Percentiles rank a stretch among this genome's conserved stretches.
These are phyloP conservation scores for Myiotriccus ornatus DNA, from an alignment of 2,797 vertebrate species.

Conservation along the genomic window DNA sequence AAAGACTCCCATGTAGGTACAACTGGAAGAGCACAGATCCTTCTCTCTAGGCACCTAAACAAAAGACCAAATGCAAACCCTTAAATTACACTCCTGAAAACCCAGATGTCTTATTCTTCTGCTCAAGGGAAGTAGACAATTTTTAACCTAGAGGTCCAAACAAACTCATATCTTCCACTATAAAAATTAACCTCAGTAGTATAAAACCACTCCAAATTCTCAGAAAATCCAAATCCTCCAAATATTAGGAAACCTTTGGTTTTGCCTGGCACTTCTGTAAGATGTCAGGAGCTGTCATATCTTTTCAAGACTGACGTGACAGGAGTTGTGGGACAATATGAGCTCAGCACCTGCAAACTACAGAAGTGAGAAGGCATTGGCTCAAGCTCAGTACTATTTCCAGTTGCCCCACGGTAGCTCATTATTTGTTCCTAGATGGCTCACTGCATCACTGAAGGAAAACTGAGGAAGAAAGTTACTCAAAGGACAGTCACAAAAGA, in stretches of 20 bases:
- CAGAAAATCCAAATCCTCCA: not conserved
- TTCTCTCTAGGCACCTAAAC: not conserved
- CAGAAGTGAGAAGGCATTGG: not conserved
- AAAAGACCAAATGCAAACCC: not conserved
- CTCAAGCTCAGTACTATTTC: not conserved
- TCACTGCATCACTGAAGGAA: not conserved
- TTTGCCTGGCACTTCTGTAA: not conserved
- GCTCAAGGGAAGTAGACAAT: not conserved
- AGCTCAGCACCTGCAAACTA: not conserved
- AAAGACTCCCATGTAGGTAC: fast-evolving
- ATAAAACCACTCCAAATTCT: not conserved
- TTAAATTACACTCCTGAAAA: not conserved
- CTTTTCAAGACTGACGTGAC: not conserved
- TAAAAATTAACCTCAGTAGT: not conserved
- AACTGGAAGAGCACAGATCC: not conserved
- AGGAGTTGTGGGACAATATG: not conserved
- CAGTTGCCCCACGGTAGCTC: not conserved
- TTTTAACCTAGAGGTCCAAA: not conserved
- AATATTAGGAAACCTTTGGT: not conserved
- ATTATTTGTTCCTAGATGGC: not conserved
- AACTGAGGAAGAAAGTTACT: not conserved
- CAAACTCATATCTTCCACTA: not conserved
- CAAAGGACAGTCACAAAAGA: not conserved
- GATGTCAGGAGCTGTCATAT: not conserved
- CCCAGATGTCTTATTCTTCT: not conserved